phyloP scores from a whole-genome alignment of 2,888 invertebrate species.

The Iselma pallidipennis region DNA sequence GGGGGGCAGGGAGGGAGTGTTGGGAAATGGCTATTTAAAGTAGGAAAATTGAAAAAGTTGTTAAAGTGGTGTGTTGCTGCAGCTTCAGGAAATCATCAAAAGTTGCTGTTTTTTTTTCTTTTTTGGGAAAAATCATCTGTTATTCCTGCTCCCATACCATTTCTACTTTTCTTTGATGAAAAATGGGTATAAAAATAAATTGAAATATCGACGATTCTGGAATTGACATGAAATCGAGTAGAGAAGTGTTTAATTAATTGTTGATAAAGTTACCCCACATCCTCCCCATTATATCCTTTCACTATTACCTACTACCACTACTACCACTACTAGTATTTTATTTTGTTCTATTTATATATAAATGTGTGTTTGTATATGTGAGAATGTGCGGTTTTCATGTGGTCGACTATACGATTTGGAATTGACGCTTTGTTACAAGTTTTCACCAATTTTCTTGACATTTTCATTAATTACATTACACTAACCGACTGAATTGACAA shows the following conservation, averaged over 20 bases:
- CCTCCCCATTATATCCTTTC: conserved; percentile 3
- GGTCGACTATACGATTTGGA: conserved; percentile 2
- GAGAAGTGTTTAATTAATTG: background rate
- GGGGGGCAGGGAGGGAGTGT: too few relatives aligned
- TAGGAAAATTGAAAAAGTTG: too few relatives aligned
- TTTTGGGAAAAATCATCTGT: too few relatives aligned
- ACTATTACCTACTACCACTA: conserved; percentile 4
- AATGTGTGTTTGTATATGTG: too few relatives aligned
- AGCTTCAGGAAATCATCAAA: too few relatives aligned
- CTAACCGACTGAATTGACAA: background rate
- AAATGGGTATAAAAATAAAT: conserved; percentile 1
- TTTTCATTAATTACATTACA: conserved; percentile 6
- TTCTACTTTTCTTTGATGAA: too few relatives aligned
- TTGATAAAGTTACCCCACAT: conserved; percentile 16
- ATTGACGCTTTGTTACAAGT: conserved; percentile 15
- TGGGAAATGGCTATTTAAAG: too few relatives aligned
- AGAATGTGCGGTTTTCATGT: background rate
- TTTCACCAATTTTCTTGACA: conserved; percentile 15
- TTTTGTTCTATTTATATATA: background rate
- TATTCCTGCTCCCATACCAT: too few relatives aligned
- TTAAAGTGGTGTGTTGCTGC: too few relatives aligned
- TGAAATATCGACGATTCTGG: background rate
- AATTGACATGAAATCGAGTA: background rate
- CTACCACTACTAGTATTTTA: background rate
- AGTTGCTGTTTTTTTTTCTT: too few relatives aligned